Evolutionary conservation across 1,140 invertebrate genomes (phyloP), one percentile per base, ranked within the genome.

Genomic region (Procambarus clarkii): DNA sequence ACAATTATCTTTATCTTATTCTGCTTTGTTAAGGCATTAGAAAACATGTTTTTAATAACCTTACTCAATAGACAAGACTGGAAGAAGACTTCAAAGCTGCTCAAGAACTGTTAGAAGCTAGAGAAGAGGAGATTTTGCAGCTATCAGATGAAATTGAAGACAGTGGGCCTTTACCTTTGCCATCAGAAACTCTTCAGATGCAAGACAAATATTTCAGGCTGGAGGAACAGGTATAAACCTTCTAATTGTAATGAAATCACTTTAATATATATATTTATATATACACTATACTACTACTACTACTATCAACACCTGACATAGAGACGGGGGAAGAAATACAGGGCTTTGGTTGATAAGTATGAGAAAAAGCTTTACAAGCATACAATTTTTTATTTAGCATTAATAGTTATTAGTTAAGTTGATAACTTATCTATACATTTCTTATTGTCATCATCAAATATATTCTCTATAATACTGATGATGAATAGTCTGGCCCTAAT

Each of bases 51-150:
- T 9, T 24, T 34, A 74, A 74, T 21, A 8, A 34, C 7, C 34
- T 74, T 74, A 74, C 34, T 64, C 2, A 74, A 74, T 54, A 91
- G 89, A 46, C 54, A 60, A 84, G 48, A 71, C 89, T 91, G 44
- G 89, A 91, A 45, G 89, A 79, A 45, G 89, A 91, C 76, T 91
- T 79, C 60, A 84, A 45, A 79, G n/a, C 54, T 24, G 82, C 89
- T 3, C 89, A 91, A 58, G 54, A 84, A n/a, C 11, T 91, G 58
- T 69, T 91, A 58, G 89, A 85, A 69, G 82, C 71, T 60, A 76
- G 89, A 3, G 89, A 84, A 50, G 89, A 69, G n/a, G 89, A 91
- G 60, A 84, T 91, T 15, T 45, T 24, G 24, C 81, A 85, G 13
- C 50, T 91, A 44, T 60, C 82, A 0, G 89, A 84, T 34, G 89